These are phyloP conservation scores for Saccostrea echinata DNA, from an alignment of 1,140 invertebrate species.

Conservation along the genomic window DNA sequence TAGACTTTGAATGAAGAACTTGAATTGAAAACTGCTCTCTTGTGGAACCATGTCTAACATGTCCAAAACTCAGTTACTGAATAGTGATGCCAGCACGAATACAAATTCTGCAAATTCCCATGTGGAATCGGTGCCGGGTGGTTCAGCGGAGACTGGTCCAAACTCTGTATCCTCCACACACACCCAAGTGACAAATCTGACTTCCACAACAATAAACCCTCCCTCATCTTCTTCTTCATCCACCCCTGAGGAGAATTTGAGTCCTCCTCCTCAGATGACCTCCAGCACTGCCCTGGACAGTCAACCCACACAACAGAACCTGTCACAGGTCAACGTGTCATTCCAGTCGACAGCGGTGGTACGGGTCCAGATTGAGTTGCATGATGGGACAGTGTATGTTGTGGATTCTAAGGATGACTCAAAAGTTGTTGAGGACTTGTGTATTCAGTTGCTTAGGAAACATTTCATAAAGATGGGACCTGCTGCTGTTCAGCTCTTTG, in stretches of 20 bases:
- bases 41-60: background rate
- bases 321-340: background rate
- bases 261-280: background rate
- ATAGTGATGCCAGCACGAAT: conserved; percentile 2
- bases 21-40: background rate
- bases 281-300: background rate
- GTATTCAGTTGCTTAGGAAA: background rate
- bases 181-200: conserved; percentile 5
- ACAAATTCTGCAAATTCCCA: conserved; percentile 2
- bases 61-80: background rate
- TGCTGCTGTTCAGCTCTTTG: conserved; percentile 55
- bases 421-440: conserved; percentile 39
- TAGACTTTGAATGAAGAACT: background rate
- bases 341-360: background rate
- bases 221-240: conserved; percentile 1
- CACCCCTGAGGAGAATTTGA: background rate
- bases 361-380: background rate
- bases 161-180: background rate
- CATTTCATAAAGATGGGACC: conserved; percentile 45
- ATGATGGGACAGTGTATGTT: conserved; percentile 16
- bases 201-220: background rate
- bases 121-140: background rate
- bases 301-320: background rate
- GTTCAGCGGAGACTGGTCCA: background rate
- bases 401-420: background rate